A percentile compares a stretch with the other conserved stretches of the same genome.
These are phyloP conservation scores for Eristalis arbustorum DNA, from an alignment of 2,888 invertebrate genomes.

Conservation along the genomic window DNA sequence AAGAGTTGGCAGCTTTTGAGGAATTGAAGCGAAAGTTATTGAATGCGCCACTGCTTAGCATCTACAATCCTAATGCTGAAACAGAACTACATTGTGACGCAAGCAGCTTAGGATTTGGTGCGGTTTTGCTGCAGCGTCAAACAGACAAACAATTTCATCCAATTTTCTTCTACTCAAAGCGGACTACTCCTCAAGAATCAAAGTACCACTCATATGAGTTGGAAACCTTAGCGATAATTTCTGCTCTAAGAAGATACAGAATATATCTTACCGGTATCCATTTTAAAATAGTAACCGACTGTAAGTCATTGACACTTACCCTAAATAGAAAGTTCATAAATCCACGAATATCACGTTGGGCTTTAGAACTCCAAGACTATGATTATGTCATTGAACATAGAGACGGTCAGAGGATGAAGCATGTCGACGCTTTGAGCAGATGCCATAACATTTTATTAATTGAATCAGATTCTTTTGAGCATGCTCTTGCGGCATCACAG, in stretches of 20 bases:
- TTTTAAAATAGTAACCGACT: slow-evolving; percentile 30
- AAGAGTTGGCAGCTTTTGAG: not conserved
- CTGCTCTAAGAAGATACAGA: slow-evolving; percentile 71
- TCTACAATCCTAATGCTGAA: slow-evolving; percentile 71
- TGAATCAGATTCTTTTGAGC: slow-evolving; percentile 50
- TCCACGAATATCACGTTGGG: too few relatives aligned
- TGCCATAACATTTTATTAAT: slow-evolving; percentile 37
- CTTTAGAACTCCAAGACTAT: too few relatives aligned
- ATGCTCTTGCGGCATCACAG: slow-evolving; percentile 21
- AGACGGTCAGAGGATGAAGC: too few relatives aligned
- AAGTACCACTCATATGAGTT: slow-evolving; percentile 73
- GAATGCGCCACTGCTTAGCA: slow-evolving; percentile 71
- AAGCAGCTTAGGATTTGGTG: slow-evolving; percentile 71
- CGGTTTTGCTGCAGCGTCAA: slow-evolving; percentile 62
- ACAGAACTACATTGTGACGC: not conserved
- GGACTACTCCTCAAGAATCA: slow-evolving; percentile 65
- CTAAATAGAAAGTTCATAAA: too few relatives aligned
- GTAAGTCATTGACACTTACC: too few relatives aligned
- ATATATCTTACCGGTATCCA: slow-evolving; percentile 71
- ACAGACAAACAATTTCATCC: slow-evolving; percentile 71
- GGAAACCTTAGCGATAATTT: slow-evolving; percentile 55
- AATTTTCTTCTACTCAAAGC: slow-evolving; percentile 73
- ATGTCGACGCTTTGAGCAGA: slow-evolving; percentile 5
- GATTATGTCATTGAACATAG: slow-evolving; percentile 41
- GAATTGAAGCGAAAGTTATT: slow-evolving; percentile 23